A percentile compares a stretch with the other conserved stretches of the same genome.
These are phyloP conservation scores for Megalopta genalis DNA, from an alignment of 1,140 invertebrate genomes.

Conservation along the genomic window DNA sequence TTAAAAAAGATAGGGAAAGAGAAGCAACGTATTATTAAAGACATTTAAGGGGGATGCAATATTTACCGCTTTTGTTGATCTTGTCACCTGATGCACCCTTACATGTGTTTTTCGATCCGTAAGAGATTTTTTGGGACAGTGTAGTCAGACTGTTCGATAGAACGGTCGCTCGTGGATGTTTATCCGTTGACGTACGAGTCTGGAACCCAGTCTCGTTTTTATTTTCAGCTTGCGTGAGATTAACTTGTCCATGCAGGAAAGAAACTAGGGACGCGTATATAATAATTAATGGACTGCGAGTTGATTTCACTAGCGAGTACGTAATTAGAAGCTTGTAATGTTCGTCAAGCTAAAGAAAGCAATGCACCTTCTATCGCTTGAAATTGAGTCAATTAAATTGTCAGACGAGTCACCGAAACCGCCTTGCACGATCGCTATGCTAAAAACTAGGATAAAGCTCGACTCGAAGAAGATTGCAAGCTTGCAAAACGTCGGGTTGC, in stretches of 20 bases:
- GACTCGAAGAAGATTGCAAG: too few species aligned
- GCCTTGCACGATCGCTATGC: too few species aligned
- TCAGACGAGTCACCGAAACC: too few species aligned
- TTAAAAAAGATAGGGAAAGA: background rate
- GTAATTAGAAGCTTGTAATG: too few species aligned
- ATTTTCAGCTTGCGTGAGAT: slow-evolving; percentile 48
- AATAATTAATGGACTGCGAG: background rate
- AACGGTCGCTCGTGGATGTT: slow-evolving; percentile 14
- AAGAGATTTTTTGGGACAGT: slow-evolving; percentile 29
- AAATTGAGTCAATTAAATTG: too few species aligned
- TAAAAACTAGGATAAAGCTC: too few species aligned
- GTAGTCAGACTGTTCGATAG: slow-evolving; percentile 51
- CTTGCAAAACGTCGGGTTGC: too few species aligned
- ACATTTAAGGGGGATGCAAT: background rate
- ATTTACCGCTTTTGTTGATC: slow-evolving; percentile 56
- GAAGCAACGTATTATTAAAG: too few species aligned
- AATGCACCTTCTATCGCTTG: background rate
- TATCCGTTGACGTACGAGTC: slow-evolving; percentile 6
- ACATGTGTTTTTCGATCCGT: slow-evolving; percentile 64
- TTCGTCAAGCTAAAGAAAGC: background rate
- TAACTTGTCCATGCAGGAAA: slow-evolving; percentile 41
- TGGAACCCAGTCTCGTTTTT: slow-evolving; percentile 26
- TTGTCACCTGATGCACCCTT: slow-evolving; percentile 70
- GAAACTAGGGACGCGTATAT: slow-evolving; percentile 28
- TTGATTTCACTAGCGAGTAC: background rate